These are phyloP conservation scores for Brenthis ino DNA, from an alignment of 2,888 invertebrate species.

Conservation along the genomic window DNA sequence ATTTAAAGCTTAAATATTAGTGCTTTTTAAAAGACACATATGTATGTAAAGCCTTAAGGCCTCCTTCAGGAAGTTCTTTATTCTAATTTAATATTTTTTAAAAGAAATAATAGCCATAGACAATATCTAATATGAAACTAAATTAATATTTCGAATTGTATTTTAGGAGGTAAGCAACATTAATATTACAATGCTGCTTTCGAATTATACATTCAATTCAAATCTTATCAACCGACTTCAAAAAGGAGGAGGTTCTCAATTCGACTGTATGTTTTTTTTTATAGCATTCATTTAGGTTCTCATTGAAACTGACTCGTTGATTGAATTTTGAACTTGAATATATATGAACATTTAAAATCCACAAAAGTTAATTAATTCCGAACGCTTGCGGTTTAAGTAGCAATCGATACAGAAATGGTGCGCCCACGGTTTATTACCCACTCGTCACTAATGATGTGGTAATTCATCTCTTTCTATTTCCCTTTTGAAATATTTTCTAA, in stretches of 20 bases:
- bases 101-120: no score
- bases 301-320: constrained; percentile 47
- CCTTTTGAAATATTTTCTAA: constrained; percentile 22
- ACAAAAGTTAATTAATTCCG: constrained; percentile 64
- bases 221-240: no score
- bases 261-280: no score
- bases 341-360: constrained; percentile 54
- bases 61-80: no score
- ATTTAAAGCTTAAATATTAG: no score
- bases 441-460: constrained; percentile 31
- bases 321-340: constrained; percentile 61
- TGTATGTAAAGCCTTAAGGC: no score
- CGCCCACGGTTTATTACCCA: constrained; percentile 29
- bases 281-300: constrained; percentile 18
- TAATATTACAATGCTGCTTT: neutral
- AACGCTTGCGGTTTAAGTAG: constrained; percentile 44
- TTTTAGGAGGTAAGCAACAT: neutral
- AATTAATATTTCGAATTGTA: neutral
- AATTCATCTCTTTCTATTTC: constrained; percentile 19
- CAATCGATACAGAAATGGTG: constrained; percentile 32
- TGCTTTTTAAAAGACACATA: no score
- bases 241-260: no score
- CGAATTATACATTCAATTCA: constrained; percentile 8
- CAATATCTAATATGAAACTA: no score
- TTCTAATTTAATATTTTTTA: no score